These are phyloP conservation scores for Rhabdomys pumilio DNA, from an alignment of 2,797 vertebrate genomes.

Conservation along the genomic window DNA sequence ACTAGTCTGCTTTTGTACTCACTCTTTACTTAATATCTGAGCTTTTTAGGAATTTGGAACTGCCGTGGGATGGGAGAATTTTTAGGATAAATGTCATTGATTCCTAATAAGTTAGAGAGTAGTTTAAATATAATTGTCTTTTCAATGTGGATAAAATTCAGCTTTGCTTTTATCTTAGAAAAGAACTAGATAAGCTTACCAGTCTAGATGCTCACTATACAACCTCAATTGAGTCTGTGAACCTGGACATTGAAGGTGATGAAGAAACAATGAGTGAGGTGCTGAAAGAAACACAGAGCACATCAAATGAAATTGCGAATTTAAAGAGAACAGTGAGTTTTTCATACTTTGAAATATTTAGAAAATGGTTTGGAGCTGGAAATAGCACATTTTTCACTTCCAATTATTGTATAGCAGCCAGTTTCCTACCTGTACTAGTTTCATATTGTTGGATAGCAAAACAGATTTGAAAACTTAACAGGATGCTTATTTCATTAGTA, in stretches of 20 bases:
- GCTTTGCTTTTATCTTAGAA: conserved; percentile 68
- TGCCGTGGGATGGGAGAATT: not conserved
- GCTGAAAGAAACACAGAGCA: conserved; percentile 34
- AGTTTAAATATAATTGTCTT: not conserved
- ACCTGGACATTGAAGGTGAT: not conserved
- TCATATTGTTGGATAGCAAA: not conserved
- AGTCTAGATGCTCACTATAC: rapidly evolving
- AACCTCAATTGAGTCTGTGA: not conserved
- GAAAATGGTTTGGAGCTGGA: not conserved
- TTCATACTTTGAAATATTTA: conserved; percentile 26
- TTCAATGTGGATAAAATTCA: not conserved
- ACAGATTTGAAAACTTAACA: conserved; percentile 20
- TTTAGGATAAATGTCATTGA: conserved; percentile 8
- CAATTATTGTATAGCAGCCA: not conserved
- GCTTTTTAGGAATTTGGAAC: conserved; percentile 4
- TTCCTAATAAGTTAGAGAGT: not conserved
- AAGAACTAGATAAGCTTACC: not conserved
- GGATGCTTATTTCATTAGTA: not conserved
- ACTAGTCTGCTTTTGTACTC: not conserved
- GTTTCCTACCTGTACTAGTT: not conserved
- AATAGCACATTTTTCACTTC: not conserved
- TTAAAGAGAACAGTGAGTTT: conserved; percentile 62
- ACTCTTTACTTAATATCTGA: conserved; percentile 17
- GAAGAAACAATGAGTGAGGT: not conserved
- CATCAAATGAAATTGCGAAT: not conserved